Base-by-base conservation (phyloP, 2,888 invertebrate species). In the Drosophila merina region DNA sequence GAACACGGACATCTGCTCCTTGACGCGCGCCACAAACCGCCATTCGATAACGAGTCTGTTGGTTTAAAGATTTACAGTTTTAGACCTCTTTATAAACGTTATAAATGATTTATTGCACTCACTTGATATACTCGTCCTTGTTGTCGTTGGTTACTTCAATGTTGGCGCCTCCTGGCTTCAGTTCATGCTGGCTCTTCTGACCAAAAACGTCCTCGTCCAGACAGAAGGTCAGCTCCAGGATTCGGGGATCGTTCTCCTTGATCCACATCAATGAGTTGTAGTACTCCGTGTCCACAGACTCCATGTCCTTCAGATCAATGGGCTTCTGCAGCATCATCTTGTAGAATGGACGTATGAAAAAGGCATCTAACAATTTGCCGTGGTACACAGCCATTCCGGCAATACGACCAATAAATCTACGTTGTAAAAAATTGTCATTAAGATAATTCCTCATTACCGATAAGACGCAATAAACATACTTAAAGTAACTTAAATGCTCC, bases 381-480 rank as follows among this genome's bases (percentile, higher is more conserved):
- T 99, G 99, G 92, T 98, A 99, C 36, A 99, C 98, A 30, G 99
- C 99, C 98, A 99, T 99, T 80, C 99, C 99, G 58, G 98, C 99
- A 74, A 99, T 96, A 66, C 99, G 94, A 67, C 99, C 99, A 82
- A 99, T 99, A 92, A 99, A 99, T 92, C 92, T 92, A 31, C 0
- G 1, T 3, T n/a, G 6, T 36, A 2, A 36, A 12, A 36, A 4
- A 36, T 0, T 28, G 6, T 28, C 4, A 36, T 36, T 36, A 2
- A n/a, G n/a, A 0, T n/a, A 36, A 36, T 1, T 36, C n/a, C 2
- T 5, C 2, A 2, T 6, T 1, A 2, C 5, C 2, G n/a, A n/a
- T 0, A 10, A 14, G 0, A 10, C 9, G 0, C 7, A 25, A 31
- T 4, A 14, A 7, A 4, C 89, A 76, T 51, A 92, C 93, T 98